Conservation (phyloP, 2,888 invertebrate genomes). For the Ctena decussata region DNA sequence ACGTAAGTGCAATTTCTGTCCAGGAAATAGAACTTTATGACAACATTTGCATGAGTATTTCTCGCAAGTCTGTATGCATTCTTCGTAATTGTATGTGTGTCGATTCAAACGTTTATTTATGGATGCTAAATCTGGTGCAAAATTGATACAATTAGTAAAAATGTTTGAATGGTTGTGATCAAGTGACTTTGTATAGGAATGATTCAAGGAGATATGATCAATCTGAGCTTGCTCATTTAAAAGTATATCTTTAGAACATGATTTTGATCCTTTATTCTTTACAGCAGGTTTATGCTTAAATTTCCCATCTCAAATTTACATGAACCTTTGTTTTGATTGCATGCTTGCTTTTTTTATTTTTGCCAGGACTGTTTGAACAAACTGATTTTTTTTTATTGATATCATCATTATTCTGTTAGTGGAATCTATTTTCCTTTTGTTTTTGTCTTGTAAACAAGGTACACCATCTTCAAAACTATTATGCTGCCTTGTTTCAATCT, state of each 20-base stretch:
- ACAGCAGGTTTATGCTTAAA: neutral
- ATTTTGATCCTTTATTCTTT: neutral
- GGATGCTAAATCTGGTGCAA: too few species aligned
- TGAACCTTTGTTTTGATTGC: neutral
- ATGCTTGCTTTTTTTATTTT: neutral
- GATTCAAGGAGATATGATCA: too few species aligned
- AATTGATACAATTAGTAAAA: too few species aligned
- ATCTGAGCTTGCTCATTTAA: too few species aligned
- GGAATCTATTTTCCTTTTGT: neutral
- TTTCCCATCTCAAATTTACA: too few species aligned
- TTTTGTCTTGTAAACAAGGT: neutral
- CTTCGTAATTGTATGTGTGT: too few species aligned
- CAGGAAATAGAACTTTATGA: slow-evolving; percentile 18
- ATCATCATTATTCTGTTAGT: too few species aligned
- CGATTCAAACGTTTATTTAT: too few species aligned
- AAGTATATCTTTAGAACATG: neutral
- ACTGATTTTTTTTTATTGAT: neutral
- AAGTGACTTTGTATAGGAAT: too few species aligned
- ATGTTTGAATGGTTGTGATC: too few species aligned
- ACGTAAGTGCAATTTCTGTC: neutral
- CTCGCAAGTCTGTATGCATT: too few species aligned
- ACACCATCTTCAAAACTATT: neutral
- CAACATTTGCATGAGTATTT: slow-evolving; percentile 16
- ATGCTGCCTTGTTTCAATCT: too few species aligned
- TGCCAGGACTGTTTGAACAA: neutral